A percentile compares a stretch with the other conserved stretches of the same genome.
Evolutionary conservation across 2,888 invertebrate genomes (phyloP).

Genomic region (Leistus spinibarbis): DNA sequence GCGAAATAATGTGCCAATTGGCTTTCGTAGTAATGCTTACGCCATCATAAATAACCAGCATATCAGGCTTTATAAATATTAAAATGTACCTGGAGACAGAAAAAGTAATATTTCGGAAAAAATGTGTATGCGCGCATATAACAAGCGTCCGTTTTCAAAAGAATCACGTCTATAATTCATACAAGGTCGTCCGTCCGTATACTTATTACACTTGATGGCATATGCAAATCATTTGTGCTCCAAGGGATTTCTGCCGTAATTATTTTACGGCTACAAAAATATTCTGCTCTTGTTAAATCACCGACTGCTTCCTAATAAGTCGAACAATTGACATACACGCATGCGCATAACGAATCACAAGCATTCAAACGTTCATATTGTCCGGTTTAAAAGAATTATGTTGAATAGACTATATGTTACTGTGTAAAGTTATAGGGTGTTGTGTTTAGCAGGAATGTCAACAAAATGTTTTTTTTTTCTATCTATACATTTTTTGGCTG

Average conservation of each 20-base stretch:
- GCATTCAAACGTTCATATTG: too few species aligned
- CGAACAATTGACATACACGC: neutral
- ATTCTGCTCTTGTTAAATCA: neutral
- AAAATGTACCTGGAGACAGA: neutral
- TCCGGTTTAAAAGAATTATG: neutral
- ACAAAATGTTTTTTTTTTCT: neutral
- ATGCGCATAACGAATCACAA: neutral
- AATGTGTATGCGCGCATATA: neutral
- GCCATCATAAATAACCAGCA: neutral
- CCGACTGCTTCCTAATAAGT: neutral
- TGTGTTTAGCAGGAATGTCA: neutral
- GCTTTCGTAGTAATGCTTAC: neutral
- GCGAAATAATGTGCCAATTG: neutral
- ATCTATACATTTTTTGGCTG: neutral
- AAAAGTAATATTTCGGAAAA: neutral
- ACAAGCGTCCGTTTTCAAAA: neutral
- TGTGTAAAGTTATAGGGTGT: too few species aligned
- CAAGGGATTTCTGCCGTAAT: neutral
- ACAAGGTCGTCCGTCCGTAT: neutral
- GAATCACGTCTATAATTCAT: neutral
- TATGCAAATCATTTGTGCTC: neutral
- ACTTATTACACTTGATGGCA: neutral
- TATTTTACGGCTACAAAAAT: neutral
- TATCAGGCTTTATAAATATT: neutral
- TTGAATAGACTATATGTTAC: too few species aligned